Evolutionary conservation across 2,888 invertebrate genomes (phyloP), one percentile per base, ranked within the genome.

Genomic region (Ellobium chinense): DNA sequence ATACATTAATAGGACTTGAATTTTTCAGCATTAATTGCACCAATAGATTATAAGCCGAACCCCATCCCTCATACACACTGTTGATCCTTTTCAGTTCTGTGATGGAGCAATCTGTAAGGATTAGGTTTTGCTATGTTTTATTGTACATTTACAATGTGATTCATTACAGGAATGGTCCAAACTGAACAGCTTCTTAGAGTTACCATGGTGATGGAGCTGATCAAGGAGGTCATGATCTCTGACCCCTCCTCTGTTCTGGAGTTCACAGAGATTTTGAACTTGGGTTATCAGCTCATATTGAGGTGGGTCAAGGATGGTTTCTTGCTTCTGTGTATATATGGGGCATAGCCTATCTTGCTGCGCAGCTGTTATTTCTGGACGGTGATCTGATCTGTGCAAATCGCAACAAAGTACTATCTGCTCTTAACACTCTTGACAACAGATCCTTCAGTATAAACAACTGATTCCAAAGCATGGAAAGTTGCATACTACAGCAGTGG

Each of bases 201-300:
- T 2, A 87, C 88, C 54, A 81, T 87, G 82, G 83, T 88, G n/a
- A 87, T 88, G 74, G 82, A 87, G 73, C 86, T 91, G 69, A 80
- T 89, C 7, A 85, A 88, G 60, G 87, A 88, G 18, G 84, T 90
- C 58, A 82, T 89, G 82, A 83, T 78, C 66, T 88, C 88, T 5
- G 85, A 87, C 66, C 87, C 90, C 1, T 66, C 82, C 18, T 85
- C 87, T 54, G 76, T 86, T n/a, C 85, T 87, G 29, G 88, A 89
- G 65, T 87, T 90, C 18, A 72, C 76, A 24, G 87, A 87, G 27
- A 85, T 90, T 24, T 79, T 87, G 27, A 72, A 83, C 14, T 82
- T 88, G 5, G 78, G 88, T 29, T 91, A 88, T 74, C 87, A 87
- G 63, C 73, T 91, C 18, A 86, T 90, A 77, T 88, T 88, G 54